Base-by-base conservation (phyloP, 2,888 invertebrate species). In the Coelogynopora nodosa region DNA sequence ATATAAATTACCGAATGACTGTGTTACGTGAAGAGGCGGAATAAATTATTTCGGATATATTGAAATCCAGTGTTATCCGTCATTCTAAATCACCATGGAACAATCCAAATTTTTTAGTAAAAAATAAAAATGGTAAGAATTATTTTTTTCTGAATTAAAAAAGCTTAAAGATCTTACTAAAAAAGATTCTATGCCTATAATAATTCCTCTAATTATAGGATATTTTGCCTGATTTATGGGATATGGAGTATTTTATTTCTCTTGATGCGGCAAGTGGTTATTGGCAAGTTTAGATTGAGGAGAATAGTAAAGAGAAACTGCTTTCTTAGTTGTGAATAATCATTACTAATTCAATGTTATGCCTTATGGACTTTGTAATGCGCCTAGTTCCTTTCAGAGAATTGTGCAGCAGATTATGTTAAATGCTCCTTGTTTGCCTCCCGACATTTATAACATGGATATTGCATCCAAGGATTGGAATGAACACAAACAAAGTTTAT, bases 31-130 rank as follows among this genome's bases (percentile, higher is more conserved):
- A n/a, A 80, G 80, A 80, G 29, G 80, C n/a, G 5, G 29, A 80
- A 26, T 5, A 80, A 2, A 26, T 80, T 26, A 80, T 80, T 26
- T 26, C 26, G n/a, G 27, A 80, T 5, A 80, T 80, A 23, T 27
- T 80, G 5, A 29, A 23, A 23, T 26, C 2, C 2, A 23, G 29
- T 2, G 29, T 80, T 27, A 80, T 80, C 26, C 80, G n/a, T 26
- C 80, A 23, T 80, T 80, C 80, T 26, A 80, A 80, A 80, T 80
- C 80, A 29, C 80, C 80, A 5, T 80, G 80, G 80, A 26, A 23
- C 29, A 80, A 80, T n/a, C 80, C 80, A 10, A 10, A 80, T 23
- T 80, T 80, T 80, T 80, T 80, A n/a, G 80, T 80, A n/a, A 80
- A 29, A 80, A 80, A 49, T 5, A 80, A 80, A 29, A 80, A 80